phyloP scores from a whole-genome alignment of 1,140 invertebrate genomes.

The Drosophila teissieri region DNA sequence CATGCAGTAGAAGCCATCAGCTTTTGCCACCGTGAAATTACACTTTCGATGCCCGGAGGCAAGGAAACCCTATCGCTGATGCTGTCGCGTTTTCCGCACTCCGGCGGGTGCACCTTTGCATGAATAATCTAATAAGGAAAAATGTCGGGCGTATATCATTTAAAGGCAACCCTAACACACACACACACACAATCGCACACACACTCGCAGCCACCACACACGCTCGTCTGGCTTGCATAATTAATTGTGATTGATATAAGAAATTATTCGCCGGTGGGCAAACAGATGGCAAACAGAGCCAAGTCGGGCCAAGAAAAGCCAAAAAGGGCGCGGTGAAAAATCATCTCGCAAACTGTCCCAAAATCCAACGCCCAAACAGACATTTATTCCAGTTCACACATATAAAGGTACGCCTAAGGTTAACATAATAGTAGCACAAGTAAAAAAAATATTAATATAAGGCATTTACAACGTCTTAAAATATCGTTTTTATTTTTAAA shows the following conservation, averaged over 20 bases:
- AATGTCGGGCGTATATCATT: constrained; percentile 60
- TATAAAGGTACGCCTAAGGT: not conserved
- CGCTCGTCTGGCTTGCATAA: constrained; percentile 49
- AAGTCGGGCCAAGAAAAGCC: constrained; percentile 28
- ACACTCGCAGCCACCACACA: constrained; percentile 7
- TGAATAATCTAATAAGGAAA: constrained; percentile 76
- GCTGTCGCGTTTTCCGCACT: constrained; percentile 3
- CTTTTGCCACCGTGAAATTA: constrained; percentile 61
- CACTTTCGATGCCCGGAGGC: constrained; percentile 55
- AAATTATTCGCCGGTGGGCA: constrained; percentile 71
- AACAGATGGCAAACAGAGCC: constrained; percentile 60
- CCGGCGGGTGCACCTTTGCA: constrained; percentile 50
- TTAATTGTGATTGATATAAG: constrained; percentile 82
- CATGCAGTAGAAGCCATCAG: constrained; percentile 18
- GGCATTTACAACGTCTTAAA: too few relatives aligned
- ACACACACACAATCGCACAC: constrained; percentile 12
- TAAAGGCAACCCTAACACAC: constrained; percentile 30
- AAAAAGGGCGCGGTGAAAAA: constrained; percentile 76
- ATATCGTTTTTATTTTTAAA: too few relatives aligned
- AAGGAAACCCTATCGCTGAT: constrained; percentile 35
- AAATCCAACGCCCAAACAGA: constrained; percentile 36
- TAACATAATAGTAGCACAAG: not conserved
- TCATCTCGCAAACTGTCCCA: constrained; percentile 77
- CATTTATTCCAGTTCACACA: constrained; percentile 31
- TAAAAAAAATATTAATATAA: too few relatives aligned